Evolutionary conservation across 1,140 invertebrate genomes (phyloP).

Genomic region (Anoplophora glabripennis): DNA sequence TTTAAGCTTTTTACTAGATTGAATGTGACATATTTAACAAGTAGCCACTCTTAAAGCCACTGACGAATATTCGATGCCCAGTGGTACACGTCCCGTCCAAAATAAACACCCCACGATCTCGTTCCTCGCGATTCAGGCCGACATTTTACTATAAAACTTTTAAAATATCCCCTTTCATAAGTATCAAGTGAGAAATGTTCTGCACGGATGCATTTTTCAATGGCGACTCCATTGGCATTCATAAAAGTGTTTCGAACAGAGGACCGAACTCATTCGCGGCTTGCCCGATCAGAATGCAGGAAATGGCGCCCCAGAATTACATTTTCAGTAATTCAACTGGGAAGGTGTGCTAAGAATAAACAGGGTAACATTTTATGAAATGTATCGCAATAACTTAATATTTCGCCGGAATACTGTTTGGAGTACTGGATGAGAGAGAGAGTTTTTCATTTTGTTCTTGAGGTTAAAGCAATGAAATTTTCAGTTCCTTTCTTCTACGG

Average conservation of each 20-base stretch:
- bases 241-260: constrained; percentile 14
- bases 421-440: background rate
- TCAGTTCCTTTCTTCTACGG: no score
- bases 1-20: no score
- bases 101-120: no score
- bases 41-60: no score
- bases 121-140: no score
- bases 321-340: constrained; percentile 39
- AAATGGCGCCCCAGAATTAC: constrained; percentile 30
- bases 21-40: no score
- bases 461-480: no score
- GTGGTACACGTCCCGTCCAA: no score
- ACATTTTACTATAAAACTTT: no score
- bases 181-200: constrained; percentile 18
- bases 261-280: constrained; percentile 26
- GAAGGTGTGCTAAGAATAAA: constrained; percentile 32
- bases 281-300: constrained; percentile 33
- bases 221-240: constrained; percentile 16
- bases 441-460: no score
- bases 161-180: background rate
- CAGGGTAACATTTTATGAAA: constrained; percentile 26
- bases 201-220: constrained; percentile 31
- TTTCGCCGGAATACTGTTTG: constrained; percentile 6
- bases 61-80: no score
- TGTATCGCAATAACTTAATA: constrained; percentile 28